Conservation (phyloP, 2,797 vertebrate species). For the Coregonus sp. region DNA sequence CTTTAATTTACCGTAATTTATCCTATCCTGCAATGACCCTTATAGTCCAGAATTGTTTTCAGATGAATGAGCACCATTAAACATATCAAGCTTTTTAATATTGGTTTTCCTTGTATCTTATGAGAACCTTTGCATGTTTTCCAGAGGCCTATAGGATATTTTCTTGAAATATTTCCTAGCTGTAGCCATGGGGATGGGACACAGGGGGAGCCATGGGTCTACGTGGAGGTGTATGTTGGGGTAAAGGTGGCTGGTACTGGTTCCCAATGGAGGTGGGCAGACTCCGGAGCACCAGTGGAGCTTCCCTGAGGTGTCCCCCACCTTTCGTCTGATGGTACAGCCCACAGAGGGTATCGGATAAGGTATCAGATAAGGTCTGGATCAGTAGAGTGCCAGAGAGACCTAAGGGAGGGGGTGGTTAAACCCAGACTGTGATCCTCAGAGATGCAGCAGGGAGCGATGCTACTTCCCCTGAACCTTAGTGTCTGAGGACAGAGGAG, state of each 20-base stretch:
- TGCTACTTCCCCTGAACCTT: slow-evolving; percentile 76
- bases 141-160: slow-evolving; percentile 27
- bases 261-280: slow-evolving; percentile 54
- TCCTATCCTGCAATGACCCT: slow-evolving; percentile 45
- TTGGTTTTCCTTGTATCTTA: slow-evolving; percentile 43
- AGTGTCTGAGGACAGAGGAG: slow-evolving; percentile 69
- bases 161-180: slow-evolving; percentile 26
- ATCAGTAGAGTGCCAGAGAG: slow-evolving; percentile 60
- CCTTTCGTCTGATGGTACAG: slow-evolving; percentile 57
- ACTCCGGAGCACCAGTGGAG: slow-evolving; percentile 65
- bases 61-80: slow-evolving; percentile 59
- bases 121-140: slow-evolving; percentile 22
- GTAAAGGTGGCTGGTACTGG: slow-evolving; percentile 46
- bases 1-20: slow-evolving; percentile 40
- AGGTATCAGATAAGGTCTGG: slow-evolving; percentile 55
- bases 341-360: slow-evolving; percentile 54
- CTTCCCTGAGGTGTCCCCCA: slow-evolving; percentile 80
- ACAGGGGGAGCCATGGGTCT: slow-evolving; percentile 44
- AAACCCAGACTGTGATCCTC: slow-evolving; percentile 63
- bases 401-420: slow-evolving; percentile 51
- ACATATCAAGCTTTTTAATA: slow-evolving; percentile 29
- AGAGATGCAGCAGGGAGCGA: slow-evolving; percentile 47
- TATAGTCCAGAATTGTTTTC: slow-evolving; percentile 50
- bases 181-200: slow-evolving; percentile 42
- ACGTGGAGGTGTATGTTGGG: slow-evolving; percentile 38